Percentiles rank a stretch among this genome's conserved stretches.
phyloP scores from a whole-genome alignment of 2,113 vertebrate species.

The Chroicocephalus ridibundus region DNA sequence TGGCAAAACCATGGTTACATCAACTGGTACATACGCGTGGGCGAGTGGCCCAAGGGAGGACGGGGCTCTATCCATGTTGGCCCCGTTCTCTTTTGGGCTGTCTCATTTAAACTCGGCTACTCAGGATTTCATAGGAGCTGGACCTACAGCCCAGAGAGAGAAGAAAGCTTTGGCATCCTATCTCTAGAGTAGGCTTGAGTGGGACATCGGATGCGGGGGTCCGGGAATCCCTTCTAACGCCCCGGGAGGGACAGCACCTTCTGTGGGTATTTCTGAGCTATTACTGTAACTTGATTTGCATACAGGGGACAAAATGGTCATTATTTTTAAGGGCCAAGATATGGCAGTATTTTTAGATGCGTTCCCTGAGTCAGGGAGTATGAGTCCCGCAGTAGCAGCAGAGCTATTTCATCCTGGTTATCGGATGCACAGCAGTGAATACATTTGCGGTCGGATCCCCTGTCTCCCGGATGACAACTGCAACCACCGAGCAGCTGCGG shows the following conservation, averaged over 20 bases:
- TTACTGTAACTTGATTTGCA: background rate
- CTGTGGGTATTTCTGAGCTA: background rate
- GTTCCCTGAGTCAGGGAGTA: background rate
- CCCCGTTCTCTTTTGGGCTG: background rate
- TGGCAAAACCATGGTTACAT: background rate
- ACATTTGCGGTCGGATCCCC: background rate
- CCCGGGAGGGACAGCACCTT: background rate
- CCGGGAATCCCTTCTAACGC: background rate
- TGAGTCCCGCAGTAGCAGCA: background rate
- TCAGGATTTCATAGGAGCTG: background rate
- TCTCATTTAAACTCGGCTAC: background rate
- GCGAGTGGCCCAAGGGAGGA: background rate
- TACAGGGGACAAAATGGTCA: background rate
- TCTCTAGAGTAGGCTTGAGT: background rate
- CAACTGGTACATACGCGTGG: accelerated
- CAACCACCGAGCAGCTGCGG: background rate
- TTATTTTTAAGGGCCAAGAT: background rate
- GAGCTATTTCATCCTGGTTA: background rate
- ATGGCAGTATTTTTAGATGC: background rate
- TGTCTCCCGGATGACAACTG: background rate
- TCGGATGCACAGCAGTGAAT: background rate
- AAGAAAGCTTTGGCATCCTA: background rate
- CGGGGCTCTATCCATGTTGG: background rate
- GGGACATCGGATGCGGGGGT: background rate
- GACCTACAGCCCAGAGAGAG: background rate